Evolutionary conservation across 1,140 invertebrate species (phyloP).

Genomic region (Rhizoglyphus robini): DNA sequence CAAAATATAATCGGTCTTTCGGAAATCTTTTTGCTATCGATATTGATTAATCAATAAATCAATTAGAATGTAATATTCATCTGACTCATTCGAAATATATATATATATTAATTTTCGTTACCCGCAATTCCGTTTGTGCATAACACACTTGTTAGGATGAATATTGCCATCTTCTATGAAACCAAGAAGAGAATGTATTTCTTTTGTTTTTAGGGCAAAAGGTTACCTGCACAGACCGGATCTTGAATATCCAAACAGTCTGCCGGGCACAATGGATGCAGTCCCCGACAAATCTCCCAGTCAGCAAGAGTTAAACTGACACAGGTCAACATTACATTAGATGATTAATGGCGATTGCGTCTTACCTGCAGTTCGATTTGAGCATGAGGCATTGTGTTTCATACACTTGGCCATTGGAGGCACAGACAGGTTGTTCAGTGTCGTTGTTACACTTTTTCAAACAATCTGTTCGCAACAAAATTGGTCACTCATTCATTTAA

Average conservation of each 20-base stretch:
- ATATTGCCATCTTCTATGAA: slow-evolving; percentile 54
- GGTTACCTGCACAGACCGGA: slow-evolving; percentile 60
- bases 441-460: background rate
- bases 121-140: slow-evolving; percentile 29
- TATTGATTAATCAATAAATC: too few relatives aligned
- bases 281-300: slow-evolving; percentile 24
- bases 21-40: slow-evolving; percentile 4
- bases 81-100: background rate
- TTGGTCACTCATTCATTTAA: background rate
- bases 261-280: slow-evolving; percentile 24
- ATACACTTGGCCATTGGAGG: slow-evolving; percentile 4
- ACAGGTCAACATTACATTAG: background rate
- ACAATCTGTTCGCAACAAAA: background rate
- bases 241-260: slow-evolving; percentile 35
- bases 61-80: background rate
- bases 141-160: slow-evolving; percentile 52
- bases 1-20: slow-evolving; percentile 8
- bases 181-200: background rate
- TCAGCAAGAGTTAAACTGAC: slow-evolving; percentile 1
- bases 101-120: slow-evolving; percentile 31
- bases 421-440: background rate
- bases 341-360: background rate
- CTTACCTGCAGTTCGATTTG: slow-evolving; percentile 3
- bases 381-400: slow-evolving; percentile 8
- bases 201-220: background rate